Evolutionary conservation across 1,140 invertebrate species (phyloP).

Genomic region (Aphelinus certus): DNA sequence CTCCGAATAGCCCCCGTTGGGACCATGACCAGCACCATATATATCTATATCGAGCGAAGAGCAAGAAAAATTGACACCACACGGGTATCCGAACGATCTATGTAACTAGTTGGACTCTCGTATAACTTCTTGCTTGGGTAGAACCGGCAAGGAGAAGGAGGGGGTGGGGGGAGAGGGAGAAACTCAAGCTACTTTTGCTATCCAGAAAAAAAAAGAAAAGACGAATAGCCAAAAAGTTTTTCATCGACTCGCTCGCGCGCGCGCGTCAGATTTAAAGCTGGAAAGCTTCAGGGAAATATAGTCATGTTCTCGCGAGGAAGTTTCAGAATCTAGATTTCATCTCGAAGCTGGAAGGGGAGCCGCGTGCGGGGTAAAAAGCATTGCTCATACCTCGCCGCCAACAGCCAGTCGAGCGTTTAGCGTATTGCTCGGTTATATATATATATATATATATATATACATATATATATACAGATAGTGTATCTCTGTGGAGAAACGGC

Average conservation of each 20-base stretch:
- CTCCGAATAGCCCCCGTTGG: too few relatives aligned
- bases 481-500: conserved; percentile 8
- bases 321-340: conserved; percentile 5
- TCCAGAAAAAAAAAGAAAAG: too few relatives aligned
- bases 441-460: neutral
- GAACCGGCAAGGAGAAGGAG: neutral
- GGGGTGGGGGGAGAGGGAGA: too few relatives aligned
- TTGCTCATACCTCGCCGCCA: neutral
- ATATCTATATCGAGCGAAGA: too few relatives aligned
- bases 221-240: neutral
- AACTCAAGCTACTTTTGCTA: too few relatives aligned
- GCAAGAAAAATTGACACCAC: too few relatives aligned
- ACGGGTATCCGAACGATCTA: too few relatives aligned
- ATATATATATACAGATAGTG: neutral
- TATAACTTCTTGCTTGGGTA: neutral
- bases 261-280: neutral
- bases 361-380: neutral
- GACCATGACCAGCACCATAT: too few relatives aligned
- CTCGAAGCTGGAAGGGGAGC: neutral
- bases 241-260: neutral
- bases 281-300: conserved; percentile 5
- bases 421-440: neutral
- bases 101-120: too few relatives aligned
- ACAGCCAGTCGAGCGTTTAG: neutral
- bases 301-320: neutral